Percentiles rank a stretch among this genome's conserved stretches.
phyloP scores from a whole-genome alignment of 2,888 invertebrate genomes.

The Alviniconcha strummeri region DNA sequence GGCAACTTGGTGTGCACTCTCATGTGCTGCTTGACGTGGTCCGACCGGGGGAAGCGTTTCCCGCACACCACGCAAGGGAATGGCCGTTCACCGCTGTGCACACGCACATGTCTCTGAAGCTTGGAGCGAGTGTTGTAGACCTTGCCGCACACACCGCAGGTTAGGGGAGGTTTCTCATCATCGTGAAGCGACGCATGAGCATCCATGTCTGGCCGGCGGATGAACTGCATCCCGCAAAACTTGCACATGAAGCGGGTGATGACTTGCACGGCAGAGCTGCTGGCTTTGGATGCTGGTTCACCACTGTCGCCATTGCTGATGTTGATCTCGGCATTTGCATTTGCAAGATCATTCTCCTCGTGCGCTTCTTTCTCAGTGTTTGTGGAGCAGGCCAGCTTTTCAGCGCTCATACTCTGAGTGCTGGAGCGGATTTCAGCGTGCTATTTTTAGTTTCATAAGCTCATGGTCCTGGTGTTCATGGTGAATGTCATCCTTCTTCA shows the following conservation, averaged over 20 bases:
- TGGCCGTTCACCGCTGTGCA: slow-evolving; percentile 61
- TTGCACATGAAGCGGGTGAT: slow-evolving; percentile 61
- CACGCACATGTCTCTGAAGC: slow-evolving; percentile 61
- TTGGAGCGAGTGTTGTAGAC: slow-evolving; percentile 61
- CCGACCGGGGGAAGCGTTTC: slow-evolving; percentile 59
- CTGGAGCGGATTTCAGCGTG: too few relatives aligned
- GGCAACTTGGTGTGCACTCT: slow-evolving; percentile 52
- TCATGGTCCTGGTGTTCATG: too few relatives aligned
- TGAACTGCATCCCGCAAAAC: slow-evolving; percentile 60
- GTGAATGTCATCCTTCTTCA: too few relatives aligned
- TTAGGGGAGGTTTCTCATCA: slow-evolving; percentile 49
- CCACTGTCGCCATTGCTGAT: neutral
- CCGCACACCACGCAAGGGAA: slow-evolving; percentile 61
- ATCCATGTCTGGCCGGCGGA: slow-evolving; percentile 54
- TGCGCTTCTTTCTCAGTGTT: neutral
- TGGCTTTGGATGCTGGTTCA: neutral
- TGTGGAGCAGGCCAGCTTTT: slow-evolving; percentile 3
- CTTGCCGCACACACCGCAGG: slow-evolving; percentile 60
- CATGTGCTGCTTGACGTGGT: slow-evolving; percentile 63
- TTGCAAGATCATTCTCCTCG: neutral
- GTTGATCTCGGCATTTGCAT: neutral
- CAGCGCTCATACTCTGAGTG: slow-evolving; percentile 17
- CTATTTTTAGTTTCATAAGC: too few relatives aligned
- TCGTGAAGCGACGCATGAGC: slow-evolving; percentile 49
- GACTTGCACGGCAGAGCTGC: slow-evolving; percentile 53